Base-by-base conservation (phyloP, 2,888 invertebrate species). In the Pilophorus perplexus region DNA sequence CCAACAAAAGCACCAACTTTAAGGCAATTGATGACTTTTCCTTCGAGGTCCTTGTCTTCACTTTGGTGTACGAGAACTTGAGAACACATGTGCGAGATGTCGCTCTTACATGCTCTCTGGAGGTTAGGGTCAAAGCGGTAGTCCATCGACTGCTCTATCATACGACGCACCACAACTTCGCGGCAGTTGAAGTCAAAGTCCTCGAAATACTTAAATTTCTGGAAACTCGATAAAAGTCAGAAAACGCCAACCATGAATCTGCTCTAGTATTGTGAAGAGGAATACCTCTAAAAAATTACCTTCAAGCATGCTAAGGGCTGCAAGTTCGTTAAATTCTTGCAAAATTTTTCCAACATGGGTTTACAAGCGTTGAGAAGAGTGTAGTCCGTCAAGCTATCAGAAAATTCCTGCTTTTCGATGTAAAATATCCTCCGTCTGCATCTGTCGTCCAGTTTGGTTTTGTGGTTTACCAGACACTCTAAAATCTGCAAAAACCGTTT, bases 131-230 rank as follows among this genome's bases (percentile, higher is more conserved):
- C 94, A 69, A 96, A 86, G 68, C 94, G 84, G 74, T 89, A 92
- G 78, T 97, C 96, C 67, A 87, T 84, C 75, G 90, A 91, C 77
- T 92, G 92, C 77, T 93, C 91, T 71, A 92, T 87, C 85, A 94
- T 88, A 72, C 95, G 84, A 75, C 89, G 88, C 0, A 90, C 82
- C n/a, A 96, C 88, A 16, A 94, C 84, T 64, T 85, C 79, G 75
- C 88, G 87, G 75, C 96, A 97, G 70, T 87, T 87, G 65, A 86
- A 84, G 75, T 90, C 90, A 78, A 95, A 95, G 18, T 84, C 83
- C 0, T 82, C 79, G 73, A 90, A 86, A 74, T 91, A 87, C 73
- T 87, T 88, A 75, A 88, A 84, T 68, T 80, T 82, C 82, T 85
- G 77, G 52, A 83, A 79, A 42, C n/a, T 37, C 10, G 18, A 52